Evolutionary conservation across 2,888 invertebrate genomes (phyloP), one percentile per base, ranked within the genome.

Genomic region (Archips crataeganus): DNA sequence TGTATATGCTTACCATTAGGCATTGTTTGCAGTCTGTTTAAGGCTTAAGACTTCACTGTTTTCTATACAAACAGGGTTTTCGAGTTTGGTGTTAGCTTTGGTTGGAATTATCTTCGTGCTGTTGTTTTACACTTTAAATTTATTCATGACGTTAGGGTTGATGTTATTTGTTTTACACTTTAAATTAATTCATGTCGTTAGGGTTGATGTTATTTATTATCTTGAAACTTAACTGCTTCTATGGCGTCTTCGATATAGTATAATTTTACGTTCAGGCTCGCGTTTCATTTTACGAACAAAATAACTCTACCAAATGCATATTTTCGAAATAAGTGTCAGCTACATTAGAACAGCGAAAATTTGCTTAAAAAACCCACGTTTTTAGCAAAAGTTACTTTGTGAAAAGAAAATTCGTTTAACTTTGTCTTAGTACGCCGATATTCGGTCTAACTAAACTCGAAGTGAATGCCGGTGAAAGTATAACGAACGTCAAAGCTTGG

Each of bases 401-500:
- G 1, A 9, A 54, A 54, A 2, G 13, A 9, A 54, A 54, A 15
- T 54, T 54, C 54, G 54, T 15, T 49, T 2, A 54, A 23, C 23
- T 23, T 10, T 23, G 45, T 23, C 45, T 15, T 62, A 13, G n/a
- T 15, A 23, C 23, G 39, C 39, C 36, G 34, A 13, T 47, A 62
- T 62, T 65, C 51, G 34, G 11, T 23, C 4, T n/a, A 3, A 61
- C 4, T n/a, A 3, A 61, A 61, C 11, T n/a, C 39, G 8, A 36
- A 60, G 64, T 54, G 42, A 61, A 32, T 54, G 60, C 65, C 63
- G 65, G 74, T 65, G 74, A 74, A 74, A 74, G 74, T 74, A 65
- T 76, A 72, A 73, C 71, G 74, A 71, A 73, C 71, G 74, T 76
- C 75, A 70, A 77, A 76, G 76, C 78, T 76, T 61, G 68, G 74